Evolutionary conservation across 2,888 invertebrate genomes (phyloP).

Genomic region (Octonoba sinensis): DNA sequence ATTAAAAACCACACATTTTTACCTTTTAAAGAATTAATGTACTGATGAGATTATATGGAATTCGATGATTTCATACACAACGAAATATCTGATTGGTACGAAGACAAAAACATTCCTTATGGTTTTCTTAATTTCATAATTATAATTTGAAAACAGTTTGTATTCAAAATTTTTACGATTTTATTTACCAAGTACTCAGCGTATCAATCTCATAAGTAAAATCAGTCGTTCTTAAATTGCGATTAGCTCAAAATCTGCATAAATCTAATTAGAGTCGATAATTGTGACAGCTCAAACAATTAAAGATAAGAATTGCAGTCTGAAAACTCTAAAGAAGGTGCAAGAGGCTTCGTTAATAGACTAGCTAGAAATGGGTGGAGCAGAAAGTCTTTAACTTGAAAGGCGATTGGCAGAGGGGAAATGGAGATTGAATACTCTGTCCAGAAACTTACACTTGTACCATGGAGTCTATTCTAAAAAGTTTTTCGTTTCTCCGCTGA

Average conservation of each 20-base stretch:
- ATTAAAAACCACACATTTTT: no score
- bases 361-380: constrained; percentile 46
- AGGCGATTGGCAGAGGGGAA: constrained; percentile 41
- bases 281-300: constrained; percentile 50
- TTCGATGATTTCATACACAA: no score
- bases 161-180: no score
- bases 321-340: constrained; percentile 45
- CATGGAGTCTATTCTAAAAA: constrained; percentile 31
- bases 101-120: no score
- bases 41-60: no score
- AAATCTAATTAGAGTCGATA: constrained; percentile 54
- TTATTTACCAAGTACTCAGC: no score
- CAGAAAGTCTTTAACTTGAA: constrained; percentile 44
- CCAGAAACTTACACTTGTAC: constrained; percentile 29
- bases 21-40: no score
- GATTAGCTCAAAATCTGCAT: constrained; percentile 51
- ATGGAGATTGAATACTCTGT: constrained; percentile 57
- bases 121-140: no score
- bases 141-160: no score
- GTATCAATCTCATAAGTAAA: no score
- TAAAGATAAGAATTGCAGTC: constrained; percentile 42
- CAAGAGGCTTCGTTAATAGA: constrained; percentile 48
- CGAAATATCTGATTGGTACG: no score
- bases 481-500: constrained; percentile 33
- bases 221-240: no score